Percentiles rank a stretch among this genome's conserved stretches.
Evolutionary conservation across 1,140 invertebrate species (phyloP).

Genomic region (Halyomorpha halys): DNA sequence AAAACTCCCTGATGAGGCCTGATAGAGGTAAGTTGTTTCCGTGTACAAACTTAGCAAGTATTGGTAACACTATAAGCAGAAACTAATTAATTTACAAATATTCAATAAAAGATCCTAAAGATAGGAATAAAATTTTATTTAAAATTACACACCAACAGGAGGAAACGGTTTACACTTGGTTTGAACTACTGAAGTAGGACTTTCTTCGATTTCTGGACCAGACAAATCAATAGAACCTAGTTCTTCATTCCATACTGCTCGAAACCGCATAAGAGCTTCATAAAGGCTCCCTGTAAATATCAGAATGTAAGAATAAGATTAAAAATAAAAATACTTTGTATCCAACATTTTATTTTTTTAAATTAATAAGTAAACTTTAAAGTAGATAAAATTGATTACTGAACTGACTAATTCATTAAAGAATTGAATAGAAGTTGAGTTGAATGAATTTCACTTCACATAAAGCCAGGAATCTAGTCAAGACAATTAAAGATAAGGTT

Average conservation of each 20-base stretch:
- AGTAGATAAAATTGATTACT: too few species aligned
- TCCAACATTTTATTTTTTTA: too few species aligned
- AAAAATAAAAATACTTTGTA: neutral
- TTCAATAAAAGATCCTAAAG: neutral
- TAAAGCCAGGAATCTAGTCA: too few species aligned
- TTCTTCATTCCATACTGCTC: conserved; percentile 24
- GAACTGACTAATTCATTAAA: too few species aligned
- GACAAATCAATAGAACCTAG: conserved; percentile 11
- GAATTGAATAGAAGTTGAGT: too few species aligned
- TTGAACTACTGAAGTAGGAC: neutral
- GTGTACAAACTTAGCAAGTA: conserved; percentile 21
- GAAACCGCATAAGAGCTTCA: conserved; percentile 16
- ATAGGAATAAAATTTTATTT: neutral
- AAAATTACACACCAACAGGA: neutral
- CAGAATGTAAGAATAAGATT: neutral
- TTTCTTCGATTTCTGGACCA: conserved; percentile 2
- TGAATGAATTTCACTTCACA: too few species aligned
- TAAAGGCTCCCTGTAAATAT: conserved; percentile 25
- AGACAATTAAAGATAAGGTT: too few species aligned
- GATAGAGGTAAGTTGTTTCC: conserved; percentile 9
- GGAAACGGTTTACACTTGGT: conserved; percentile 3
- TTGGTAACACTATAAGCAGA: conserved; percentile 10
- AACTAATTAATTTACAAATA: neutral
- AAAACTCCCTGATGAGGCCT: conserved; percentile 14
- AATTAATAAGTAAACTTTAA: too few species aligned